These are phyloP conservation scores for Anguilla marmorata DNA, from an alignment of 2,797 vertebrate species.

Conservation along the genomic window DNA sequence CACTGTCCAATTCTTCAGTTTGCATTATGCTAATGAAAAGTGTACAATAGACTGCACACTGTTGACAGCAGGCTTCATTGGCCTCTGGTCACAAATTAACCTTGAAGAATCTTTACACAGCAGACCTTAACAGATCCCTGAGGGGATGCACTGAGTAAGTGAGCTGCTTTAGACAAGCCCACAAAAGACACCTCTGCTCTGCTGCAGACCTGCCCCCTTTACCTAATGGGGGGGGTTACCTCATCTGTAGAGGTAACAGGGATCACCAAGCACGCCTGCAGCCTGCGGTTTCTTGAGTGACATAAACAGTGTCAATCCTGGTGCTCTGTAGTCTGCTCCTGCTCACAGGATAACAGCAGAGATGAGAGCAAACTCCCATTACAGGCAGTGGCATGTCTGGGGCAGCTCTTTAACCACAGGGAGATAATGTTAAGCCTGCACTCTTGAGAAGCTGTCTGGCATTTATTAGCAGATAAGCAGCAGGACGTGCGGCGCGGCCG, in stretches of 20 bases:
- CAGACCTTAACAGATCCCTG: background rate
- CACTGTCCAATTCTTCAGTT: background rate
- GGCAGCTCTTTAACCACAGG: background rate
- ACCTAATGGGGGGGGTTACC: background rate
- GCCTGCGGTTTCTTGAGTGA: background rate
- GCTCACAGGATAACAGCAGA: background rate
- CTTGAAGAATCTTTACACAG: background rate
- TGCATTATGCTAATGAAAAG: background rate
- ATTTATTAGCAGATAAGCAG: slow-evolving; percentile 15
- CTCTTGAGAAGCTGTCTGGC: slow-evolving; percentile 3
- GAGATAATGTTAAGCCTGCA: slow-evolving; percentile 5
- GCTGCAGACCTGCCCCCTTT: background rate
- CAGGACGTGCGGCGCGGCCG: background rate
- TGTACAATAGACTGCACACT: background rate
- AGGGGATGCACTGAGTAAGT: background rate
- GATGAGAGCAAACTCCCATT: background rate
- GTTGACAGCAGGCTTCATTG: background rate
- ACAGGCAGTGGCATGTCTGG: background rate
- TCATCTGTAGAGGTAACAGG: background rate
- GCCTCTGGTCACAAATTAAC: background rate
- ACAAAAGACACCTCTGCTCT: background rate
- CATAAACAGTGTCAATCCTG: background rate
- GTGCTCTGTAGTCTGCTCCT: background rate
- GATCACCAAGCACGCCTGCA: background rate
- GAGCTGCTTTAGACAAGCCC: background rate